Conservation (phyloP, 92 coral and sea anemone genomes). For the Nematostella vectensis region DNA sequence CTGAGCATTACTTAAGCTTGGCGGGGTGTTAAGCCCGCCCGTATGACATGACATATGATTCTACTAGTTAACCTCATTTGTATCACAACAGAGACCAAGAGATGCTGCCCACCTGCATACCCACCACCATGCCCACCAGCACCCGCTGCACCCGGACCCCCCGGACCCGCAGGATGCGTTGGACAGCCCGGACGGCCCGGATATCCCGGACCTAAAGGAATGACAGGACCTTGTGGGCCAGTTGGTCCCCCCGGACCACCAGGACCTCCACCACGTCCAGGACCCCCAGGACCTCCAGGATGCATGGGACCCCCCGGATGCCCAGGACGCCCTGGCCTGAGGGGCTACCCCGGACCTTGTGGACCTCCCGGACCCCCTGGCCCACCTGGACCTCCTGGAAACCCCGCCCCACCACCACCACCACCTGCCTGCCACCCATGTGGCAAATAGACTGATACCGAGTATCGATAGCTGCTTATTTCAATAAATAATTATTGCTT, state of each 20-base stretch:
- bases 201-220: constrained; percentile 74
- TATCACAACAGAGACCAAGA: not conserved
- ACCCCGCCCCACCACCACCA: constrained; percentile 50
- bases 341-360: constrained; percentile 68
- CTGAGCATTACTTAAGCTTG: too few relatives aligned
- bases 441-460: constrained; percentile 15
- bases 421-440: constrained; percentile 33
- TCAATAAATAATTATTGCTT: too few relatives aligned
- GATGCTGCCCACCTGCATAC: constrained; percentile 3
- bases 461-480: not conserved
- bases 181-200: constrained; percentile 59
- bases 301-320: constrained; percentile 45
- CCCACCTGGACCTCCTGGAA: constrained; percentile 72
- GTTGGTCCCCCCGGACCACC: constrained; percentile 66
- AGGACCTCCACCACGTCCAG: constrained; percentile 59
- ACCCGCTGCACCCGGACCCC: constrained; percentile 66
- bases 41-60: too few relatives aligned
- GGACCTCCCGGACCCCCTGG: constrained; percentile 73
- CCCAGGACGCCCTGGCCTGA: constrained; percentile 49
- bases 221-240: constrained; percentile 49
- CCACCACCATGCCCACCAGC: constrained; percentile 28
- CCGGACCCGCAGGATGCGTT: constrained; percentile 81
- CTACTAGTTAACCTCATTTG: too few relatives aligned
- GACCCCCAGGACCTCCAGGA: constrained; percentile 82
- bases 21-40: too few relatives aligned